Base-by-base conservation (phyloP, 2,797 vertebrate species). In the Kryptopterus vitreolus region DNA sequence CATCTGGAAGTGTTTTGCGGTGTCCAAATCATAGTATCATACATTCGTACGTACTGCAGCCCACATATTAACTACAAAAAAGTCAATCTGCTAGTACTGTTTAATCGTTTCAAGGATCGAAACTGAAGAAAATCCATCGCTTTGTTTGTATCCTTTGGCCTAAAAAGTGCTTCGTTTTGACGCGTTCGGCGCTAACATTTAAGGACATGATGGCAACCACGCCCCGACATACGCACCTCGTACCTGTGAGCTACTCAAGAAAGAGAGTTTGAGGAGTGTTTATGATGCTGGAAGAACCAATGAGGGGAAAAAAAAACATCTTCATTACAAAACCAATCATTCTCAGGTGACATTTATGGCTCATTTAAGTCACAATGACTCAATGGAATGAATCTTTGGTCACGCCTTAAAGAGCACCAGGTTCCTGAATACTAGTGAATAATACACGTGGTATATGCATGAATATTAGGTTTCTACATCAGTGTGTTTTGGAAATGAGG, bases 131-230 rank as follows among this genome's bases (percentile, higher is more conserved):
- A 24, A 26, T 26, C 13, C 6, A n/a, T 65, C 62, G 38, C 62
- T 38, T 38, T 65, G 1, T 10, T 65, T n/a, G 10, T 10, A 43
- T 63, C 31, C 18, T 22, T 63, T 35, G 33, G 18, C 18, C 22
- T 10, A 38, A 35, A 26, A 55, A 55, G 22, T 55, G 92, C 92
- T 90, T 83, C 76, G 89, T 90, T 85, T 70, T 68, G 77, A 89
- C 83, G 73, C 77, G 83, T 79, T 82, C 79, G 85, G 82, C 84
- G 83, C 86, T 91, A 91, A 89, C 91, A 91, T 90, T 84, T 85
- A 73, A 88, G 87, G 91, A 92, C 92, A 92, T 90, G 85, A 82
- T 87, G 84, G 85, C 20, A 48, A 5, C 24, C 20, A 46, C 38
- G 38, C 15, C 22, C 58, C 63, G 55, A n/a, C 24, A 22, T 2